Percentiles rank a stretch among this genome's conserved stretches.
These are phyloP conservation scores for Achroia grisella DNA, from an alignment of 1,140 invertebrate genomes.

Conservation along the genomic window DNA sequence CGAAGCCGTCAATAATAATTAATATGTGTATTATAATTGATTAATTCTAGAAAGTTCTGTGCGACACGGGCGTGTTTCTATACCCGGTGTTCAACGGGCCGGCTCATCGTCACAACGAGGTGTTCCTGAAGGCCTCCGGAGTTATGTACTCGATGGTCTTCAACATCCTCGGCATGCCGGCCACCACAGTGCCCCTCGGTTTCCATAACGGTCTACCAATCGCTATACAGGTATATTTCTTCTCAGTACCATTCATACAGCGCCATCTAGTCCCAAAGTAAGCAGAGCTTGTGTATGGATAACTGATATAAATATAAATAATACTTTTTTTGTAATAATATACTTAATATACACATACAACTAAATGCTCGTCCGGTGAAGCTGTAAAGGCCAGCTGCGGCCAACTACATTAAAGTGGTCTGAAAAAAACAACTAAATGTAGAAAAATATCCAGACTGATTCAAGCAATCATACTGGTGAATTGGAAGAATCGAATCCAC, in stretches of 20 bases:
- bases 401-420: no score
- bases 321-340: neutral
- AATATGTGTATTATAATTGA: no score
- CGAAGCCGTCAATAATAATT: no score
- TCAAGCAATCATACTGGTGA: no score
- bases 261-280: no score
- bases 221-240: conserved; percentile 78
- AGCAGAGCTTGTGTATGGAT: no score
- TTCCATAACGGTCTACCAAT: conserved; percentile 80
- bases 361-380: neutral
- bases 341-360: neutral
- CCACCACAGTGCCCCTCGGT: conserved; percentile 83
- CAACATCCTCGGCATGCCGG: conserved; percentile 84
- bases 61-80: conserved; percentile 82
- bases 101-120: conserved; percentile 79
- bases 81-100: conserved; percentile 80
- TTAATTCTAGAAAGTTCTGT: conserved; percentile 74
- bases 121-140: conserved; percentile 75
- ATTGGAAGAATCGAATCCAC: no score
- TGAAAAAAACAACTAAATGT: no score
- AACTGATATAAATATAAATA: no score
- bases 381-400: neutral
- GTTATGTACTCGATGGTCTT: conserved; percentile 82
- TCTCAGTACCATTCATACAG: neutral
- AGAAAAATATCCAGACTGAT: no score